phyloP scores from a whole-genome alignment of 2,113 vertebrate genomes.

The Phylloscopus whistleri region DNA sequence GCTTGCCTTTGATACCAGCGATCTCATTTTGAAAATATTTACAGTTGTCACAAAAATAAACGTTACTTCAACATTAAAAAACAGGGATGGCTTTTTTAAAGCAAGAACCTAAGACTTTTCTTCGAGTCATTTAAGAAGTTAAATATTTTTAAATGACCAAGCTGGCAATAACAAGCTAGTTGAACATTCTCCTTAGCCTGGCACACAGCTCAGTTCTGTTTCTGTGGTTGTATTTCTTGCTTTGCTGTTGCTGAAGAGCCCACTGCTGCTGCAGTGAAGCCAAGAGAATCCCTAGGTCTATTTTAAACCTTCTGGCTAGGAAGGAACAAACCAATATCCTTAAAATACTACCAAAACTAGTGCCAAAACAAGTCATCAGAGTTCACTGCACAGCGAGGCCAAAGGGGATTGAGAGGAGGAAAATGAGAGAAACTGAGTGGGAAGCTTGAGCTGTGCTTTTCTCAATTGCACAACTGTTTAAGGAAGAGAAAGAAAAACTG shows the following conservation, averaged over 20 bases:
- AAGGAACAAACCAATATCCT: not conserved
- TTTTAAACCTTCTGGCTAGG: constrained; percentile 8
- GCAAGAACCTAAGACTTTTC: not conserved
- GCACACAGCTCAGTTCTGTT: not conserved
- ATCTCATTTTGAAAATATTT: not conserved
- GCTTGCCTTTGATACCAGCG: not conserved
- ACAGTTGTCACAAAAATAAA: not conserved
- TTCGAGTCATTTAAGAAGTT: not conserved
- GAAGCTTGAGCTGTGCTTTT: not conserved
- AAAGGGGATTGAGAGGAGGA: not conserved
- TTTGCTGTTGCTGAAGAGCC: not conserved
- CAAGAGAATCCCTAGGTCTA: not conserved
- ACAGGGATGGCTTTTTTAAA: not conserved
- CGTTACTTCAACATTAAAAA: not conserved
- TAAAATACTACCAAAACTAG: not conserved
- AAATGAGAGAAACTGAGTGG: not conserved
- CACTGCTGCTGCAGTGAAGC: not conserved
- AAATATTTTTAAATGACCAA: not conserved
- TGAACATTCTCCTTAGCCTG: not conserved
- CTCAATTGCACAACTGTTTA: not conserved
- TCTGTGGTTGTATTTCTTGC: not conserved
- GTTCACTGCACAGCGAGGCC: not conserved
- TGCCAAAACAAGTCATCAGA: not conserved
- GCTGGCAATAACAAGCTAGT: not conserved
- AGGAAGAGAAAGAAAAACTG: not conserved